Percentiles rank a stretch among this genome's conserved stretches.
These are phyloP conservation scores for Oreochromis spilurus DNA, from an alignment of 2,113 vertebrate species.

Conservation along the genomic window DNA sequence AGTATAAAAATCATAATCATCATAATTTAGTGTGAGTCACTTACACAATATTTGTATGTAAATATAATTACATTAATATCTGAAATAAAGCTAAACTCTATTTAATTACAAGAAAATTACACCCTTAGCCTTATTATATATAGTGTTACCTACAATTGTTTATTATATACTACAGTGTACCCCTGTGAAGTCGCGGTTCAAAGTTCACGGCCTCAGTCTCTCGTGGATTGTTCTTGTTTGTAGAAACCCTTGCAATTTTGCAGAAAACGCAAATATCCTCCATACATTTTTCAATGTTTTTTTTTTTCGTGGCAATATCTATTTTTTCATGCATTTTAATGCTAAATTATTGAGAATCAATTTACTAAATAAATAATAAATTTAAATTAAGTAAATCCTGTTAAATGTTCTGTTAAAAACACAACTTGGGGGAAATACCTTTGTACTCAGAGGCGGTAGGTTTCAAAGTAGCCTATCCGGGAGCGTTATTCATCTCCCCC, in stretches of 20 bases:
- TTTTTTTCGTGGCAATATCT: not conserved
- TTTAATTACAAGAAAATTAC: not conserved
- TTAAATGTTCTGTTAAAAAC: not conserved
- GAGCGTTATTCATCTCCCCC: not conserved
- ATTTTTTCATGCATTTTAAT: not conserved
- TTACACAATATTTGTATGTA: not conserved
- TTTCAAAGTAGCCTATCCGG: not conserved
- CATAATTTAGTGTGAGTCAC: not conserved
- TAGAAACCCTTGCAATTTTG: not conserved
- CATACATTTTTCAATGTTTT: rapidly evolving
- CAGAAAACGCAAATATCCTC: not conserved
- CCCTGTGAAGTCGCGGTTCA: not conserved
- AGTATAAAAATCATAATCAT: not conserved
- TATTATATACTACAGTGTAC: not conserved
- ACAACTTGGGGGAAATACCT: not conserved
- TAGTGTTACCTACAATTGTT: not conserved
- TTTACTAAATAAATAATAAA: not conserved
- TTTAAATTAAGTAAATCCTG: not conserved
- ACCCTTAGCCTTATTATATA: not conserved
- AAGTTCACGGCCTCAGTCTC: not conserved
- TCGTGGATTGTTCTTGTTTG: not conserved
- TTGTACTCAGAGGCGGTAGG: not conserved
- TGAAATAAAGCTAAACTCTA: not conserved
- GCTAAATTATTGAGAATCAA: not conserved
- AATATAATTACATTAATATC: not conserved